Conservation (phyloP, 2,113 vertebrate species). For the Choloepus hoffmanni region DNA sequence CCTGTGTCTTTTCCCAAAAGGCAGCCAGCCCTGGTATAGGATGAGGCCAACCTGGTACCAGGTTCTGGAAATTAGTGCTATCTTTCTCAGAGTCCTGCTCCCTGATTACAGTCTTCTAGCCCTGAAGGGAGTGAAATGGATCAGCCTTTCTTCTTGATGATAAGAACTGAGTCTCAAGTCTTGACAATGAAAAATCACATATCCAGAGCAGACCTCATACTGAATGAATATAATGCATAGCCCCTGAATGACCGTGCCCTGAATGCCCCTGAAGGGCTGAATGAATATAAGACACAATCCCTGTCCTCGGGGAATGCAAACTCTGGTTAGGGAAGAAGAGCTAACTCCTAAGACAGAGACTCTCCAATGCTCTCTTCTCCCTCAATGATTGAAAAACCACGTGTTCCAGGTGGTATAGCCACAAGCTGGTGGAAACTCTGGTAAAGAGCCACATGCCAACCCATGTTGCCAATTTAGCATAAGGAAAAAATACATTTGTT, state of each 20-base stretch:
- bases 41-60: neutral
- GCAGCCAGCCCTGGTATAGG: neutral
- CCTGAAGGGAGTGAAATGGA: neutral
- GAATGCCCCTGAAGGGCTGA: too few species aligned
- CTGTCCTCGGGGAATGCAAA: neutral
- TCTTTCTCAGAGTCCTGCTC: neutral
- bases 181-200: neutral
- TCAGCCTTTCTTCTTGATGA: neutral
- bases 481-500: neutral
- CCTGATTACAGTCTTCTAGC: neutral
- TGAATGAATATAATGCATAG: neutral
- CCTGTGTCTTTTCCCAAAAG: neutral
- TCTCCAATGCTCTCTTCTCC: neutral
- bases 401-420: too few species aligned
- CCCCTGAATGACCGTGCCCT: too few species aligned
- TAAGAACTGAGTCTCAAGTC: neutral
- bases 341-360: neutral
- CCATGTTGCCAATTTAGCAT: neutral
- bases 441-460: neutral
- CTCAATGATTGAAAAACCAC: neutral
- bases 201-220: neutral
- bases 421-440: neutral
- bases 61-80: neutral
- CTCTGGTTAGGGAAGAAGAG: neutral
- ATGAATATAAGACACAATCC: too few species aligned